phyloP scores from a whole-genome alignment of 1,140 invertebrate genomes.

The Panagrolaimus sp. region DNA sequence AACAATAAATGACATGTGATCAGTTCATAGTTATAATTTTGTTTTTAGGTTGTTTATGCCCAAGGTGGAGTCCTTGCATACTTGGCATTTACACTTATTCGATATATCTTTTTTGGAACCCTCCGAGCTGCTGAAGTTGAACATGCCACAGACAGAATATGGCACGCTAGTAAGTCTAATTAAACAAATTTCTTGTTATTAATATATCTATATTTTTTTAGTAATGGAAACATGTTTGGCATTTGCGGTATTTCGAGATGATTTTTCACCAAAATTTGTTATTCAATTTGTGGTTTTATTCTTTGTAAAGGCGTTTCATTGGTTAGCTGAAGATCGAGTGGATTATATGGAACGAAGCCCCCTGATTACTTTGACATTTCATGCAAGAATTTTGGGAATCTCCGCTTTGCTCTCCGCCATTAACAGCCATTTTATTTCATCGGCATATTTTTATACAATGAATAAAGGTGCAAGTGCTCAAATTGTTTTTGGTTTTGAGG shows the following conservation, averaged over 20 bases:
- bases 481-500: conserved; percentile 96
- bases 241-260: conserved; percentile 97
- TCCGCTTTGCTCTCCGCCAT: conserved; percentile 73
- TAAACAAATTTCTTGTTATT: conserved; percentile 66
- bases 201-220: conserved; percentile 2
- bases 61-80: conserved; percentile 93
- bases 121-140: conserved; percentile 92
- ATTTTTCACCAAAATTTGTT: conserved; percentile 97
- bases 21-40: conserved; percentile 25
- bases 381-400: conserved; percentile 79
- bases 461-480: conserved; percentile 91
- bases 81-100: conserved; percentile 84
- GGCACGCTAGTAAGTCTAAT: conserved; percentile 90
- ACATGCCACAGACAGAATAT: conserved; percentile 94
- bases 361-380: conserved; percentile 88
- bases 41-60: conserved; percentile 87
- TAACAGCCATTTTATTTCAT: conserved; percentile 82
- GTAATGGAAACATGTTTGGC: conserved; percentile 93
- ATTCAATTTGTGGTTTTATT: conserved; percentile 90
- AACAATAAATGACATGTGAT: conserved; percentile 19
- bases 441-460: conserved; percentile 89
- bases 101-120: conserved; percentile 95
- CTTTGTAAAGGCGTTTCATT: conserved; percentile 98
- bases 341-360: conserved; percentile 99
- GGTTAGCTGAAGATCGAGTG: conserved; percentile 95